Evolutionary conservation across 1,140 invertebrate species (phyloP).

Genomic region (Muscidifurax raptorellus): DNA sequence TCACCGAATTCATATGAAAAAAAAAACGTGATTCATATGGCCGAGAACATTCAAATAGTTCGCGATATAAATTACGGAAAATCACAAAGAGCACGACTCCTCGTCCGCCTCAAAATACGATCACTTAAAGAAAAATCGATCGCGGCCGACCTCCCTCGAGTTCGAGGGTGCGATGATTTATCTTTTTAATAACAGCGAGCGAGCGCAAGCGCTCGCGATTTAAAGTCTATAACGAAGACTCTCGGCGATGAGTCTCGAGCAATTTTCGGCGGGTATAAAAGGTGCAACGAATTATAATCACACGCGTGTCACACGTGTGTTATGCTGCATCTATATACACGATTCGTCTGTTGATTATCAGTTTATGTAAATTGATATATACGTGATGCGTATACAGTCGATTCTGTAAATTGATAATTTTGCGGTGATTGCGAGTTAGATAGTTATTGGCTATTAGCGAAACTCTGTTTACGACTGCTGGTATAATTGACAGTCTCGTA

Average conservation of each 20-base stretch:
- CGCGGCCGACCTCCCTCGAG: background rate
- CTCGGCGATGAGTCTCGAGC: background rate
- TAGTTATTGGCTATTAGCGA: background rate
- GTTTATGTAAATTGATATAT: too few relatives aligned
- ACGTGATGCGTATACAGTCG: too few relatives aligned
- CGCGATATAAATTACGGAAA: background rate
- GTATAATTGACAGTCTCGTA: background rate
- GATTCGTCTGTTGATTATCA: too few relatives aligned
- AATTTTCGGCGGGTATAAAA: slow-evolving; percentile 9
- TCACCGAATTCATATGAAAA: too few relatives aligned
- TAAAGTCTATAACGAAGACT: slow-evolving; percentile 36
- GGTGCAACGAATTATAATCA: slow-evolving; percentile 8
- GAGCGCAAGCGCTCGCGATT: background rate
- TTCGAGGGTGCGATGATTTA: slow-evolving; percentile 25
- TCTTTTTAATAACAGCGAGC: slow-evolving; percentile 21
- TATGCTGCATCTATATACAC: background rate
- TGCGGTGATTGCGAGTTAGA: background rate
- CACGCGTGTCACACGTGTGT: background rate
- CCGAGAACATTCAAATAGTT: too few relatives aligned
- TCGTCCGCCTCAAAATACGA: background rate
- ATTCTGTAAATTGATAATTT: background rate
- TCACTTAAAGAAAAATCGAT: slow-evolving; percentile 10
- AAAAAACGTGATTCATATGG: too few relatives aligned
- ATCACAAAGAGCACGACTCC: background rate
- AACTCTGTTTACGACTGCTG: background rate